phyloP scores from a whole-genome alignment of 2,888 invertebrate genomes.

The Phortica okadai region DNA sequence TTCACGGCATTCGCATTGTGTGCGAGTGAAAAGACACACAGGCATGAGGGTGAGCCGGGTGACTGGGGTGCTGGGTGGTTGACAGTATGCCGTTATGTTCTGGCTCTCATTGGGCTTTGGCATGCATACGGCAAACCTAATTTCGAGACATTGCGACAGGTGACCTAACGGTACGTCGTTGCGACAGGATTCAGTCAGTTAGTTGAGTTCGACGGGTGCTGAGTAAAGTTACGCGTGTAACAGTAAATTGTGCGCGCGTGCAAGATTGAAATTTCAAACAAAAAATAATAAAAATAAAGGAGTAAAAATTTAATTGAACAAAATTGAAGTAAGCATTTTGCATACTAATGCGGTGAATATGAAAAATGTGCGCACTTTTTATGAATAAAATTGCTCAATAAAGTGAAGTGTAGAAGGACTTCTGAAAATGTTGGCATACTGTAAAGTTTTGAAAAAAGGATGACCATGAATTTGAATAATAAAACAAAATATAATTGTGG shows the following conservation, averaged over 20 bases:
- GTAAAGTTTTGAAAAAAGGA: background rate
- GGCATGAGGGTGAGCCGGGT: conserved; percentile 42
- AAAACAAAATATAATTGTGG: too few species aligned
- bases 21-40: conserved; percentile 55
- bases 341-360: conserved; percentile 1
- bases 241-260: conserved; percentile 45
- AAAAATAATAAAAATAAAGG: background rate
- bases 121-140: conserved; percentile 57
- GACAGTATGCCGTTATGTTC: conserved; percentile 43
- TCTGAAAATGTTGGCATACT: background rate
- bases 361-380: background rate
- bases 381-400: background rate
- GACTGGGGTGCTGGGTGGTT: conserved; percentile 38
- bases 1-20: conserved; percentile 40
- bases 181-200: conserved; percentile 32
- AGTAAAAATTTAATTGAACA: background rate
- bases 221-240: conserved; percentile 60
- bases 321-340: conserved; percentile 15
- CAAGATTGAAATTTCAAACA: conserved; percentile 21
- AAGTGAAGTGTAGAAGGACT: background rate
- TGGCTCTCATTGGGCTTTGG: conserved; percentile 60
- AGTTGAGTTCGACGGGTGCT: conserved; percentile 66
- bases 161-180: conserved; percentile 57
- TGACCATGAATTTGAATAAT: background rate
- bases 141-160: conserved; percentile 69